Base-by-base conservation (phyloP, 2,888 invertebrate genomes). In the Cephus pulcher region DNA sequence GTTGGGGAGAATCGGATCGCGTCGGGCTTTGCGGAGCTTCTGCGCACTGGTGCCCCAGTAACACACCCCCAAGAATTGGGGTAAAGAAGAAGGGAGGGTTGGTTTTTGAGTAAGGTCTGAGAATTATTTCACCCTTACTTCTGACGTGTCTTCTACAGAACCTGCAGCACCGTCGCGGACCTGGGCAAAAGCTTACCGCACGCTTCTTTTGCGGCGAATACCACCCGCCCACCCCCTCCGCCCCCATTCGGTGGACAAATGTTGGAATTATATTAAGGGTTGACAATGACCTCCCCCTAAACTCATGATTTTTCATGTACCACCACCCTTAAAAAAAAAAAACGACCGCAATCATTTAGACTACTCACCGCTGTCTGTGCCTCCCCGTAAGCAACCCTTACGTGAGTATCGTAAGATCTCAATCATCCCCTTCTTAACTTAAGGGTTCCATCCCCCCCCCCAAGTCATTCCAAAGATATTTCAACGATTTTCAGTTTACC, bases 11-110 rank as follows among this genome's bases (percentile, higher is more conserved):
- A 79, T 82, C 82, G 85, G 87, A 86, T 87, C 86, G 85, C 84
- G 83, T 85, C 84, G 84, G 86, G 84, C 83, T 86, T 80, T 79
- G 81, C 84, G 82, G 76, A 81, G 88, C 89, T 90, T 88, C 89
- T 90, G 90, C 90, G 90, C 90, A 89, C 88, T 88, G 85, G 84
- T 90, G 90, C 87, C 90, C 90, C 88, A 89, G 88, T 90, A 90
- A 90, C 89, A 88, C 89, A 89, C 89, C 89, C 87, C 88, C 89
- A 87, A 85, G 82, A 79, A 40, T 40, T 40, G 40, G 40, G 40
- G 56, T 56, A 56, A 23, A 15, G 56, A 56, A 6, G 56, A 69
- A 78, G 82, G 75, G 81, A 79, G 81, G 82, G 82, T 81, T 81
- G 82, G 80, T 82, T 79, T 84, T 85, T 80, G 86, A 87, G 78